These are phyloP conservation scores for Benitochromis conjunctus DNA, from an alignment of 2,113 vertebrate genomes.

Conservation along the genomic window DNA sequence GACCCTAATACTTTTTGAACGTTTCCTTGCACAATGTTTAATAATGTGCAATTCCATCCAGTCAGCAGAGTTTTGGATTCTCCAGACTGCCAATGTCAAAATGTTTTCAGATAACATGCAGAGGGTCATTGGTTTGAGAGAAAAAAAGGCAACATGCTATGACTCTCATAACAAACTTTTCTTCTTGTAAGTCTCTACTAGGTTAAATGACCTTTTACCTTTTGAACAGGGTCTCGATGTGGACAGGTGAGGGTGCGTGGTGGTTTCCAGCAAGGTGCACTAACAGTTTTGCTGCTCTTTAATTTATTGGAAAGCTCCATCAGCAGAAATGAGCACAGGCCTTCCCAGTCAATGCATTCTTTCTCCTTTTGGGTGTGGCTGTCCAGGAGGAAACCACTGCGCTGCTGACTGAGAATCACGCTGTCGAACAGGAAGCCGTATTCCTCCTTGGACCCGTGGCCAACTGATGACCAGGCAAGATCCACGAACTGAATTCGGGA, in stretches of 20 bases:
- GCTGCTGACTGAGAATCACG: constrained; percentile 65
- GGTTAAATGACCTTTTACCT: constrained; percentile 44
- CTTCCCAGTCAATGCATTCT: constrained; percentile 76
- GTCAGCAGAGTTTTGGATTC: constrained; percentile 48
- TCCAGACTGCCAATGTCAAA: constrained; percentile 21
- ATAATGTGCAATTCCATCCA: constrained; percentile 40
- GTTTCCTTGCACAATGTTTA: constrained; percentile 47
- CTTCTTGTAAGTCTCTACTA: neutral
- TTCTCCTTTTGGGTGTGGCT: constrained; percentile 69
- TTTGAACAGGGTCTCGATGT: constrained; percentile 79
- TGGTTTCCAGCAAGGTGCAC: constrained; percentile 73
- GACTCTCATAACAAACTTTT: neutral
- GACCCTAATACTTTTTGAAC: constrained; percentile 37
- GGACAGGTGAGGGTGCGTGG: constrained; percentile 68
- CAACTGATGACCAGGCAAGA: constrained; percentile 56
- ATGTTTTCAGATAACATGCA: constrained; percentile 16
- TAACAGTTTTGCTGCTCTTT: constrained; percentile 53
- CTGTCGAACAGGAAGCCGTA: constrained; percentile 81
- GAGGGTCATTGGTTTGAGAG: neutral
- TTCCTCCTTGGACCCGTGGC: constrained; percentile 71
- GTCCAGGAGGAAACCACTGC: constrained; percentile 74
- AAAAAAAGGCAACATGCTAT: neutral
- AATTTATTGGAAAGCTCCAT: constrained; percentile 77
- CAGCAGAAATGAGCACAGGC: constrained; percentile 78
- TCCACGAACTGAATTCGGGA: constrained; percentile 72